Base-by-base conservation (phyloP, 2,888 invertebrate genomes). In the Pammene aurita region DNA sequence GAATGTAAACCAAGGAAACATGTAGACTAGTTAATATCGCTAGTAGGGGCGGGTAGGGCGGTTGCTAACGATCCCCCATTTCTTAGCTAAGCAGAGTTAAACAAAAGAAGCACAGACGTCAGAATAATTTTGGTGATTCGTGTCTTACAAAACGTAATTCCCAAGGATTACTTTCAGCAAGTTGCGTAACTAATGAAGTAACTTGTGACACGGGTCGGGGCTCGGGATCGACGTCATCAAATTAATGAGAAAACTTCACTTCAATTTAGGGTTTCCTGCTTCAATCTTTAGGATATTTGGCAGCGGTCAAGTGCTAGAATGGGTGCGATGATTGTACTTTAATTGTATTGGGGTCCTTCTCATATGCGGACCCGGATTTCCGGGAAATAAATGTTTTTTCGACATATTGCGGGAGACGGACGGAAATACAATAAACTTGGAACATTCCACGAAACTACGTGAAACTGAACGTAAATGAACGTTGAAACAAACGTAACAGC, bases 171-270 rank as follows among this genome's bases (percentile, higher is more conserved):
- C 90, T 90, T 90, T 89, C 85, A 85, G 85, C 84, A 81, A 91
- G 87, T 90, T 90, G 86, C 86, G 89, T 90, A 90, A 90, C 90
- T 91, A 92, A 90, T 91, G 90, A 91, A 91, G 91, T 89, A 91
- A 92, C 90, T 92, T 90, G 90, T 91, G 92, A 92, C 92, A 90
- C 89, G 90, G 92, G 91, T 90, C 90, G 87, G 85, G 82, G 81
- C 82, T 85, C 85, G 88, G 90, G 89, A 91, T 92, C 90, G 91
- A 90, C 90, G 89, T 91, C 90, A 92, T 91, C 90, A 91, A 91
- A 92, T 92, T 92, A 91, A 92, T 90, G 90, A 91, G 90, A 90
- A 91, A 92, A 92, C 90, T 91, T 92, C 88, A 89, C 90, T 90
- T 87, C 89, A 88, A 90, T 90, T 91, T 90, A 86, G 88, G 87